Base-by-base conservation (phyloP, 2,797 vertebrate species). In the Hirundo rustica region DNA sequence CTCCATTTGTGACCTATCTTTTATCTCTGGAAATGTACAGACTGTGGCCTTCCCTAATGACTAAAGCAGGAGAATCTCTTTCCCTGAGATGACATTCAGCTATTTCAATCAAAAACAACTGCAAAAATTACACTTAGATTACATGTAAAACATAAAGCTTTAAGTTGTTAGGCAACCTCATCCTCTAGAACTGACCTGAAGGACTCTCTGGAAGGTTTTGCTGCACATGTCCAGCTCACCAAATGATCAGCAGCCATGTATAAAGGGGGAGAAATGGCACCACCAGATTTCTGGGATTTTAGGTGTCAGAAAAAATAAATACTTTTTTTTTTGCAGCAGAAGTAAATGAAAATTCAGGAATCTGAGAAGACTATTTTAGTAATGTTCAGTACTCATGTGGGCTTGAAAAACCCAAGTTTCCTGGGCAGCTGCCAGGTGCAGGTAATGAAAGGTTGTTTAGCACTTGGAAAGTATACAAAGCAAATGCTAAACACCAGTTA, bases 361-460 rank as follows among this genome's bases (percentile, higher is more conserved):
- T 61, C 36, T 36, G 30, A 32, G 45, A 64, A 25, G n/a, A 15
- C 14, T n/a, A 2, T 48, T 84, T 78, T 16, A 84, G 36, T 18
- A n/a, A 79, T n/a, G 40, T 86, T 86, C 53, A n/a, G 26, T 44
- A 73, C 22, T 79, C 29, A 19, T 9, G 15, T 50, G 34, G 44
- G 21, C 32, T 89, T 68, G 45, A 50, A 80, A 92, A 88, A 29
- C 76, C 45, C 0, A 60, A 51, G 51, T 13, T 89, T 93, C 70
- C 76, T 76, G 81, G 76, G 45, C 36, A n/a, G 67, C 26, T 94
- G 93, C 89, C 89, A 93, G 85, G 38, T 4, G 17, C 29, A 85
- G 65, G 88, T 92, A 91, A 94, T 92, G 83, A 83, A 72, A 60
- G 62, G 92, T 78, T 94, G 83, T 75, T 55, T n/a, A 50, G 40